Evolutionary conservation across 2,797 vertebrate species (phyloP).

Genomic region (Linurgus olivaceus): DNA sequence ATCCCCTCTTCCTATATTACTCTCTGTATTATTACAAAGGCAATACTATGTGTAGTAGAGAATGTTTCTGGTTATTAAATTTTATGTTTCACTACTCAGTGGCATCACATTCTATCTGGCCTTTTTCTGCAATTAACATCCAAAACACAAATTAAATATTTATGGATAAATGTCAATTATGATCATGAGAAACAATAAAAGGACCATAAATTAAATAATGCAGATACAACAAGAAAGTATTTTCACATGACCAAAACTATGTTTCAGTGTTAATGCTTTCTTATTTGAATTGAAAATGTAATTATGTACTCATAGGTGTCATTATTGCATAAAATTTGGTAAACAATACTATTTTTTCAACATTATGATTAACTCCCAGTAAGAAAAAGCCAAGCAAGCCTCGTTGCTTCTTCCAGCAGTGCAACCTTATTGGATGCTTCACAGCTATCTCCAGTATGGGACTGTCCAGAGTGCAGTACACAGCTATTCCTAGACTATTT

Average conservation of each 20-base stretch:
- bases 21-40: not conserved
- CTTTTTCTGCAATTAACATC: constrained; percentile 66
- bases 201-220: constrained; percentile 58
- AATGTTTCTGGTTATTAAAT: constrained; percentile 44
- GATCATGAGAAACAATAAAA: constrained; percentile 65
- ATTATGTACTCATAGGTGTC: not conserved
- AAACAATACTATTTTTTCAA: not conserved
- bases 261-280: not conserved
- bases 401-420: not conserved
- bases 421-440: not conserved
- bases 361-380: not conserved
- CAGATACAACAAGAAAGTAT: constrained; percentile 18
- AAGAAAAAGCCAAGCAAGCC: not conserved
- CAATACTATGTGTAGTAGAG: not conserved
- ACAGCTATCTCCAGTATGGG: not conserved
- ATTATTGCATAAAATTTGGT: not conserved
- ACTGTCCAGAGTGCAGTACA: not conserved
- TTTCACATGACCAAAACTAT: not conserved
- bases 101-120: constrained; percentile 35
- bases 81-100: constrained; percentile 43
- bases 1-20: not conserved
- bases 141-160: constrained; percentile 73
- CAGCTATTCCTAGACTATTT: not conserved
- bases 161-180: constrained; percentile 50
- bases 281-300: not conserved